Evolutionary conservation across 2,888 invertebrate species (phyloP).

Genomic region (Cryptus viduatorius): DNA sequence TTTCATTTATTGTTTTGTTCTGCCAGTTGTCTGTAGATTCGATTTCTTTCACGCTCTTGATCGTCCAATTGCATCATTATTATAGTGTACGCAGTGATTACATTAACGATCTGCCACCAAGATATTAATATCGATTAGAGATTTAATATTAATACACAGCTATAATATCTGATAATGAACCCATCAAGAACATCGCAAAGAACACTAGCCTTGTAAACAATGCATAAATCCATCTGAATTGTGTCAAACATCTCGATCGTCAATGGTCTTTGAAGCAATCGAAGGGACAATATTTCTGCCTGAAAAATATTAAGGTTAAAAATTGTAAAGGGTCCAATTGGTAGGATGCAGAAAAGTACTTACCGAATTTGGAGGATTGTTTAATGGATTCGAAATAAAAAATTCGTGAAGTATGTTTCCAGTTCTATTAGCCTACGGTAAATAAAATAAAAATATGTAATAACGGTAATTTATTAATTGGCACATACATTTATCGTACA

Average conservation of each 20-base stretch:
- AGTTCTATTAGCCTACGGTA: constrained; percentile 39
- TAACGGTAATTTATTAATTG: neutral
- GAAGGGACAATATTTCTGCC: constrained; percentile 47
- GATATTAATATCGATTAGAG: neutral
- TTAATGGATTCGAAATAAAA: constrained; percentile 16
- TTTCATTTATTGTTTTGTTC: too few species aligned
- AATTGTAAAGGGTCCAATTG: neutral
- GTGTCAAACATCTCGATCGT: constrained; percentile 48
- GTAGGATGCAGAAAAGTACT: neutral
- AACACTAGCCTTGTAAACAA: constrained; percentile 13
- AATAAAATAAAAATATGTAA: neutral
- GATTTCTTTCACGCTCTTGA: neutral
- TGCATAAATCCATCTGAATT: constrained; percentile 36
- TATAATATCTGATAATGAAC: too few species aligned
- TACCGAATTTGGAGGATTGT: constrained; percentile 26
- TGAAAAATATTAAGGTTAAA: constrained; percentile 4
- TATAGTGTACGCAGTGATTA: constrained; percentile 57
- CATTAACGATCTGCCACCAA: constrained; percentile 52
- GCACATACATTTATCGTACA: neutral
- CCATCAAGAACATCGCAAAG: neutral
- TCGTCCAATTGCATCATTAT: constrained; percentile 67
- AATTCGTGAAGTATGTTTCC: constrained; percentile 56
- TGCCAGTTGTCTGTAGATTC: neutral
- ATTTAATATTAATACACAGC: too few species aligned
- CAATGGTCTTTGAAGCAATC: constrained; percentile 48